Base-by-base conservation (phyloP, 2,888 invertebrate species). In the Pardosa pseudoannulata region DNA sequence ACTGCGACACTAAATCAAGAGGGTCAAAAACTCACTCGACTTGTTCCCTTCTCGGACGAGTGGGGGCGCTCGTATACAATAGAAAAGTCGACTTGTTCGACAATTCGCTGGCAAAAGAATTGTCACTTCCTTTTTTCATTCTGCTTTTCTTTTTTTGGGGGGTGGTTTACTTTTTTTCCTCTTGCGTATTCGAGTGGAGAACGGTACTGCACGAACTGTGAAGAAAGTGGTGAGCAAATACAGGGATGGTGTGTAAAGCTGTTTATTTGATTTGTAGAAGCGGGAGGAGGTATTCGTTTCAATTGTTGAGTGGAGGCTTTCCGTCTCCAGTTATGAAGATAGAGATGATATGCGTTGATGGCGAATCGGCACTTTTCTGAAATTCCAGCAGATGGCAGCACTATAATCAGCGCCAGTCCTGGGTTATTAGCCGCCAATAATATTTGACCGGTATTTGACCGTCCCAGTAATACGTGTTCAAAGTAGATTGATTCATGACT, bases 1-100 rank as follows among this genome's bases (percentile, higher is more conserved):
- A 65, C 56, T 27, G 76, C 41, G 50, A 29, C 72, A 71, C 70
- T 71, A 83, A 83, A 83, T 83, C 82, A 83, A 76, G 82, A 74
- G 23, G 56, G 56, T 56, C 56, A 56, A 23, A 80, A 67, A 67
- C 73, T 65, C 67, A 41, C 41, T 27, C 6, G 27, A 41, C 70
- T 70, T 70, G 70, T 70, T 70, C 56, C 1, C 23, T 56, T 56
- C 23, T 56, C 56, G 19, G 71, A 70, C 36, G 41, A n/a, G 9
- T 9, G 16, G 46, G 16, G 46, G 56, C 11, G 5, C n/a, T n/a
- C 19, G 56, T 23, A n/a, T n/a, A 56, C 56, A 56, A 56, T 56
- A 23, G 23, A 56, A 56, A 56, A 56, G 56, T 56, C 56, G 56
- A 56, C 56, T 56, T 23, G 56, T 56, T 56, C 56, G 56, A 56